Evolutionary conservation across 2,797 vertebrate species (phyloP).

Genomic region (Mionectes olivaceus): DNA sequence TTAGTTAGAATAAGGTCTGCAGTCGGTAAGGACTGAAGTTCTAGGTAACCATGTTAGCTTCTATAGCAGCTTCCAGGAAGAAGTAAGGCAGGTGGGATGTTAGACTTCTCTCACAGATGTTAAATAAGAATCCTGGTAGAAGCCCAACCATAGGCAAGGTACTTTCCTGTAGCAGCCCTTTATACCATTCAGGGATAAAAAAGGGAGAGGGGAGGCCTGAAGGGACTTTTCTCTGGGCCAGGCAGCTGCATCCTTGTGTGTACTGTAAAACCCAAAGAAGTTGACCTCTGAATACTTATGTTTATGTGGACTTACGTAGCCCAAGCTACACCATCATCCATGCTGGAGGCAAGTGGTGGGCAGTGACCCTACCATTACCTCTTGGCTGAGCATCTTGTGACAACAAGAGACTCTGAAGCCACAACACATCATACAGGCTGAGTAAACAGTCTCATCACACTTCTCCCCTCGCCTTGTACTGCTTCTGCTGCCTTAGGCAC

Average conservation of each 20-base stretch:
- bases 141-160: neutral
- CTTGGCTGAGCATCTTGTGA: neutral
- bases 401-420: neutral
- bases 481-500: neutral
- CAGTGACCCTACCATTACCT: neutral
- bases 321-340: neutral
- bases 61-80: neutral
- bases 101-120: neutral
- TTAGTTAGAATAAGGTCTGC: neutral
- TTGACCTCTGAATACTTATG: neutral
- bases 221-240: neutral
- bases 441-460: neutral
- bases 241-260: accelerated
- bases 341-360: neutral
- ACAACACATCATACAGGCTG: neutral
- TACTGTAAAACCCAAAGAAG: neutral
- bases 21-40: neutral
- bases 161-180: neutral
- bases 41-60: neutral
- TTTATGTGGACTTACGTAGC: neutral
- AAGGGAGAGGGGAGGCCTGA: neutral
- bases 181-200: neutral
- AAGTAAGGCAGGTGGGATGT: neutral
- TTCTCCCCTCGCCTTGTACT: neutral
- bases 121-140: neutral